Percentiles rank a stretch among this genome's conserved stretches.
These are phyloP conservation scores for Macroglossus sobrinus DNA, from an alignment of 2,113 vertebrate genomes.

Conservation along the genomic window DNA sequence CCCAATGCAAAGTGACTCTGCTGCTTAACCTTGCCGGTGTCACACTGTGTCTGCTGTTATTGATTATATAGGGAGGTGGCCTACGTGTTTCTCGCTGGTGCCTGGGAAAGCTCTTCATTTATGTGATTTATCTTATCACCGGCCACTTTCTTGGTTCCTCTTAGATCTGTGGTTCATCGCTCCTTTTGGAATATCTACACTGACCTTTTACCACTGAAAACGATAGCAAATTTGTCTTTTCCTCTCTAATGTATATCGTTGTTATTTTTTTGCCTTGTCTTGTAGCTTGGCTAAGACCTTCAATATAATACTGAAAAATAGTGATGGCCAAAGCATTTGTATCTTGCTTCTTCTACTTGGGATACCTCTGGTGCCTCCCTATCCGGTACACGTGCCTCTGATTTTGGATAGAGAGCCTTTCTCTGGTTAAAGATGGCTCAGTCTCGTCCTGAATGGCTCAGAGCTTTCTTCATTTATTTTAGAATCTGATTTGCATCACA, in stretches of 20 bases:
- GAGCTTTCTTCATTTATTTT: constrained; percentile 11
- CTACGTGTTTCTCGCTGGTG: background rate
- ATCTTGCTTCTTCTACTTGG: background rate
- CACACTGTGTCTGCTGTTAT: background rate
- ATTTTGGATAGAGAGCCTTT: background rate
- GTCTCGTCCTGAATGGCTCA: background rate
- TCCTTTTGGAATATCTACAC: background rate
- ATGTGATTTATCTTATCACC: background rate
- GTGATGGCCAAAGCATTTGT: background rate
- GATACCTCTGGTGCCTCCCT: background rate
- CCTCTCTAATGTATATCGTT: background rate
- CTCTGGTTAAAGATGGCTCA: background rate
- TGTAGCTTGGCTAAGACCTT: background rate
- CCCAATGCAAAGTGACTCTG: background rate
- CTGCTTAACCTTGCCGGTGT: background rate
- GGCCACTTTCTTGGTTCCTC: background rate
- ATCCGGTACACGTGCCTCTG: background rate
- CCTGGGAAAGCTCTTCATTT: background rate
- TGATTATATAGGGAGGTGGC: background rate
- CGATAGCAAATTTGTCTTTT: constrained; percentile 2
- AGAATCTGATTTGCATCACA: background rate
- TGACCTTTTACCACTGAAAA: background rate
- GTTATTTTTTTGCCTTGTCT: background rate
- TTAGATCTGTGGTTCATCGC: background rate
- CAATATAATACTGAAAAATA: background rate